A percentile compares a stretch with the other conserved stretches of the same genome.
Evolutionary conservation across 2,113 vertebrate genomes (phyloP).

Genomic region (Pelusios castaneus): DNA sequence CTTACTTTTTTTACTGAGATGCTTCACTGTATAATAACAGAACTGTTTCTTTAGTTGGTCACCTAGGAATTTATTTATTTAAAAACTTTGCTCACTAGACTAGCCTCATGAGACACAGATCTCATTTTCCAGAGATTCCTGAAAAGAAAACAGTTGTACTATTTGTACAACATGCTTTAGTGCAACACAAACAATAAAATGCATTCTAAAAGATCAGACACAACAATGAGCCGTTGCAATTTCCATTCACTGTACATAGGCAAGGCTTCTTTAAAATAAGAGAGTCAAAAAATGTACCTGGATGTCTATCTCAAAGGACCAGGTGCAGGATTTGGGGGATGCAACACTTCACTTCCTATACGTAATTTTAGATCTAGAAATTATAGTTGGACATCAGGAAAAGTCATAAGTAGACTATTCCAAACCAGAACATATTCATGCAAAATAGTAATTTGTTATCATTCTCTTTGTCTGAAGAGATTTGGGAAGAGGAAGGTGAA

Average conservation of each 20-base stretch:
- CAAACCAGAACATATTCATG: accelerated
- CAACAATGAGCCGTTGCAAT: not conserved
- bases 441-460: not conserved
- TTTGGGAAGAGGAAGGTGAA: not conserved
- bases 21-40: constrained; percentile 44
- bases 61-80: constrained; percentile 3
- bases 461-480: not conserved
- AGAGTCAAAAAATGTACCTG: not conserved
- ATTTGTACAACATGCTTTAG: not conserved
- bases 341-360: not conserved
- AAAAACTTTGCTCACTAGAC: constrained; percentile 18
- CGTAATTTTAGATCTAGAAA: not conserved
- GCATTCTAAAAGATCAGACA: not conserved
- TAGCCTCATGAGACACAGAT: not conserved
- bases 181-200: not conserved
- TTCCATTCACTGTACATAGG: not conserved
- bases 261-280: not conserved
- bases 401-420: not conserved
- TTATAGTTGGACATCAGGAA: not conserved
- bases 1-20: constrained; percentile 28
- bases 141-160: not conserved
- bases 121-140: not conserved
- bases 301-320: not conserved
- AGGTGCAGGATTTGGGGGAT: not conserved
- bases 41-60: constrained; percentile 48